These are phyloP conservation scores for Orius insidiosus DNA, from an alignment of 1,140 invertebrate genomes.

Conservation along the genomic window DNA sequence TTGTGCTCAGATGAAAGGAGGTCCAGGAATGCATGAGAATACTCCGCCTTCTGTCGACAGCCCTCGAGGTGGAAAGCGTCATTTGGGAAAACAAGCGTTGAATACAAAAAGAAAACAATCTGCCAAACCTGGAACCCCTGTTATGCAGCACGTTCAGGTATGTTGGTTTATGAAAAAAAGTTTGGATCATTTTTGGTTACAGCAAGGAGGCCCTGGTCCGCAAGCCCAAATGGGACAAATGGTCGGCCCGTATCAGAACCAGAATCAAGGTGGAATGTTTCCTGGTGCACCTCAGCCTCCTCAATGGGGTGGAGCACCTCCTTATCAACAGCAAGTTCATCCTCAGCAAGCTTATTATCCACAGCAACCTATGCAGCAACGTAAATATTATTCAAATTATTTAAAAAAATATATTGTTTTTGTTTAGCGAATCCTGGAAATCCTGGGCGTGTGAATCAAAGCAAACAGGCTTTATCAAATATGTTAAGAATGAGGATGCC, in stretches of 20 bases:
- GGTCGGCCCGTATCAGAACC: slow-evolving; percentile 6
- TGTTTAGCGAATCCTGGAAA: slow-evolving; percentile 4
- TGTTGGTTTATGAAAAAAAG: too few species aligned
- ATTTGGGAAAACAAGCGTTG: slow-evolving; percentile 17
- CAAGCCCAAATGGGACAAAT: slow-evolving; percentile 16
- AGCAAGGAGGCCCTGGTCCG: slow-evolving; percentile 13
- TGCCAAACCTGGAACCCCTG: slow-evolving; percentile 19
- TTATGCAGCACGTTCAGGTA: slow-evolving; percentile 17
- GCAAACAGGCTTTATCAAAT: slow-evolving; percentile 70
- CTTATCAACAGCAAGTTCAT: slow-evolving; percentile 36
- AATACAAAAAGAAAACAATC: slow-evolving; percentile 20
- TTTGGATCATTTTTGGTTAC: slow-evolving; percentile 12
- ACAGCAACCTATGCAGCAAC: slow-evolving; percentile 27
- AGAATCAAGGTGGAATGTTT: slow-evolving; percentile 13
- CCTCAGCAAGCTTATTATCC: slow-evolving; percentile 45
- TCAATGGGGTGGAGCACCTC: slow-evolving; percentile 27
- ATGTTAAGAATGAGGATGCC: slow-evolving; percentile 53
- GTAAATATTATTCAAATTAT: slow-evolving; percentile 4
- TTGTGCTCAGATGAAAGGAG: slow-evolving; percentile 30
- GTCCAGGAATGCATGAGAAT: slow-evolving; percentile 32
- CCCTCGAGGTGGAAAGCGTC: slow-evolving; percentile 29
- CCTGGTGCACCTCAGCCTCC: slow-evolving; percentile 18
- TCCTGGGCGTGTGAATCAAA: slow-evolving; percentile 33
- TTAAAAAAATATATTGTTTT: background rate
- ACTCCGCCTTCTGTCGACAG: slow-evolving; percentile 38